Evolutionary conservation across 2,113 vertebrate genomes (phyloP).

Genomic region (Ivindomyrus marchei): DNA sequence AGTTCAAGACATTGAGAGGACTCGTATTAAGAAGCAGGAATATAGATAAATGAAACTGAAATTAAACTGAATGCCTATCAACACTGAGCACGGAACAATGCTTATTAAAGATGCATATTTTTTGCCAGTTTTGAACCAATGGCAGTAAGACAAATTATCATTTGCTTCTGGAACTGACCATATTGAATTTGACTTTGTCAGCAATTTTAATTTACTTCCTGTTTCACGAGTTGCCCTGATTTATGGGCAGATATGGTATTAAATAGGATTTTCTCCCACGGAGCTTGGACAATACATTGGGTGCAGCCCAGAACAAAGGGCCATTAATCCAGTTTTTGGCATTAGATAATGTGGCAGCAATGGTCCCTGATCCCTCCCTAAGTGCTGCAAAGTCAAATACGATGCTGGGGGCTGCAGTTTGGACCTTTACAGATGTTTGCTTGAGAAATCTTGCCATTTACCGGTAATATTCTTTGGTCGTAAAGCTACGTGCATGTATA

Average conservation of each 20-base stretch:
- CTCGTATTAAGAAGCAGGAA: not conserved
- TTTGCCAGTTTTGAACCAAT: conserved; percentile 15
- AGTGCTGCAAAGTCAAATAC: conserved; percentile 28
- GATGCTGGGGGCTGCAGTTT: conserved; percentile 25
- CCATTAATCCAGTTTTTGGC: conserved; percentile 40
- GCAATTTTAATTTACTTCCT: conserved; percentile 22
- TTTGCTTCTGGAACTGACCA: conserved; percentile 33
- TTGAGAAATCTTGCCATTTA: not conserved
- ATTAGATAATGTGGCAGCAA: conserved; percentile 26
- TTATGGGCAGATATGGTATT: conserved; percentile 40
- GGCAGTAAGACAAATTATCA: conserved; percentile 30
- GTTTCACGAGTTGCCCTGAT: conserved; percentile 22
- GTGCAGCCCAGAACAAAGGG: conserved; percentile 20
- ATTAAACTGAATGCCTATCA: not conserved
- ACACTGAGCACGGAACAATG: not conserved
- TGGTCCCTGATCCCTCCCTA: conserved; percentile 21
- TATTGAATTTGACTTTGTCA: conserved; percentile 26
- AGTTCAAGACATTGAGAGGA: not conserved
- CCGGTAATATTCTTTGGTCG: not conserved
- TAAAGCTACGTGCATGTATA: not conserved
- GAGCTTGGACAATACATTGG: conserved; percentile 33
- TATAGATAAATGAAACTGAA: not conserved
- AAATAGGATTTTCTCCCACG: conserved; percentile 37
- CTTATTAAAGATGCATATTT: not conserved
- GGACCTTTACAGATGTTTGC: not conserved